Evolutionary conservation across 2,888 invertebrate genomes (phyloP), one percentile per base, ranked within the genome.

Genomic region (Lasius platythorax): DNA sequence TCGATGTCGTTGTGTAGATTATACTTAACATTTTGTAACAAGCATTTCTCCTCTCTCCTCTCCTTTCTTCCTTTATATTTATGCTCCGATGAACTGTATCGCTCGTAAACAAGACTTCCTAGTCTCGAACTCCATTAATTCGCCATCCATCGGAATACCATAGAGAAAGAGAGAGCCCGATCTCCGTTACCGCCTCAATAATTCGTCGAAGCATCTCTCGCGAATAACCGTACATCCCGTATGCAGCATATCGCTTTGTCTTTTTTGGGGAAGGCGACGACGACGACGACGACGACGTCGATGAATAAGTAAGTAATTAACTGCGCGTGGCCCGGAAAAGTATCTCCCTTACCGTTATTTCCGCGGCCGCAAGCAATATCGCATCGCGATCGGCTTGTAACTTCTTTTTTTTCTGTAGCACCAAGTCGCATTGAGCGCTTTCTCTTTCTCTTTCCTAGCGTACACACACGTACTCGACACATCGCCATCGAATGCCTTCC

Each of bases 51-150:
- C 56, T 37, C 50, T 28, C 81, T 79, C 56, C 6, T 58, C 28
- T 53, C 46, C 67, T 87, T 81, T 86, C 89, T 87, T 87, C 85
- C 88, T 85, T 87, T 89, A 91, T 91, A 92, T 93, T 93, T 91
- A 93, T 92, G 93, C 92, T 92, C 90, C 92, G 91, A 91, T 92
- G 91, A 91, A 91, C 91, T 92, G 91, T 90, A 91, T 92, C 91
- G 89, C 88, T 88, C 88, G 88, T 87, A 91, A 89, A 89, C 86
- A 86, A 87, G 89, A 83, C 87, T 89, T 89, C 87, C 86, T 85
- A 86, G 87, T 82, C 89, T 83, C 85, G 86, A 81, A 88, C 88
- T 90, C 88, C 84, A 90, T 92, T 91, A 90, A 91, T 91, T 90
- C 88, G 89, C 90, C 74, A 87, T 87, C 90, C 87, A 87, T 91